Percentiles rank a stretch among this genome's conserved stretches.
phyloP scores from a whole-genome alignment of 2,888 invertebrate genomes.

The Chironomus tentans region DNA sequence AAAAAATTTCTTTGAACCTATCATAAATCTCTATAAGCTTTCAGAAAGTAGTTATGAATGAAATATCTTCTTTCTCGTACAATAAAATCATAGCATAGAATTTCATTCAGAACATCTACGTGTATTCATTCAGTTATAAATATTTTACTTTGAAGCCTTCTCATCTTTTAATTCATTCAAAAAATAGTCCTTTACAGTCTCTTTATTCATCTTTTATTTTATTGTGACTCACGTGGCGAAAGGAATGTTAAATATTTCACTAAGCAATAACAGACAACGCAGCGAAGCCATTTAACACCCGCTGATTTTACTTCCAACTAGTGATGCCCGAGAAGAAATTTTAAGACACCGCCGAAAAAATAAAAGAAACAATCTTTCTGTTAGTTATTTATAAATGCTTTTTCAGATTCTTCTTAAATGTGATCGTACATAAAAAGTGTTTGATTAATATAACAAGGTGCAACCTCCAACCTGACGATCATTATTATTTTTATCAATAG shows the following conservation, averaged over 20 bases:
- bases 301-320: conserved; percentile 10
- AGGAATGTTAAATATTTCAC: conserved; percentile 22
- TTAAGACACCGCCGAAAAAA: no score
- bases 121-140: no score
- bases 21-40: no score
- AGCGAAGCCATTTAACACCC: conserved; percentile 24
- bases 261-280: conserved; percentile 9
- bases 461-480: conserved; percentile 25
- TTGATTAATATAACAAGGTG: conserved; percentile 27
- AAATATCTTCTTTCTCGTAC: no score
- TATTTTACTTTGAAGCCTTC: no score
- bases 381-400: neutral
- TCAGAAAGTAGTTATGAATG: no score
- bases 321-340: neutral
- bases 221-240: conserved; percentile 9
- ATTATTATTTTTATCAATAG: conserved; percentile 26
- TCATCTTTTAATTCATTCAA: neutral
- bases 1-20: no score
- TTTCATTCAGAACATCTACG: no score
- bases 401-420: neutral
- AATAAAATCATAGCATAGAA: no score
- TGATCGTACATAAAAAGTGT: conserved; percentile 3
- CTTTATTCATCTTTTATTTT: neutral
- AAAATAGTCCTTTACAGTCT: neutral
- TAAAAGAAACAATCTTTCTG: no score